Conservation (phyloP, 2,113 vertebrate genomes). For the Gobiocypris rarus region DNA sequence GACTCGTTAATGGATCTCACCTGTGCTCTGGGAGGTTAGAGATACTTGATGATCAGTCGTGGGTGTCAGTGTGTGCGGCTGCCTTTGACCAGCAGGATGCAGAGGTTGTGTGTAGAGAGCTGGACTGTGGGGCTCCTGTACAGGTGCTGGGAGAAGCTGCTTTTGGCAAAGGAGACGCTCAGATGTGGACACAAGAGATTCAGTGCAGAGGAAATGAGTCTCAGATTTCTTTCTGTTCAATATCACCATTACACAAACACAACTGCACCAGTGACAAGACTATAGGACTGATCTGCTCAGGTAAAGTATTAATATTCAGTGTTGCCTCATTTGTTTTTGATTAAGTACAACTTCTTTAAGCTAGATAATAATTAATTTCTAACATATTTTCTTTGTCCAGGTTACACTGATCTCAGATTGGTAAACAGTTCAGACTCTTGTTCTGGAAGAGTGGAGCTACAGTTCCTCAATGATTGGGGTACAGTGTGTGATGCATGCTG, state of each 20-base stretch:
- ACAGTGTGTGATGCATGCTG: no score
- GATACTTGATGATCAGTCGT: background rate
- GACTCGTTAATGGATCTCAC: background rate
- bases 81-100: no score
- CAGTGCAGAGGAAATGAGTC: background rate
- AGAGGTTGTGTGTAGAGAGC: background rate
- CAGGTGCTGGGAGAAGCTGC: background rate
- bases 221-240: background rate
- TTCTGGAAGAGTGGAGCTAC: background rate
- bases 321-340: background rate
- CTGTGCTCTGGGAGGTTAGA: background rate
- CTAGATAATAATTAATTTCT: no score
- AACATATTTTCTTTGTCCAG: background rate
- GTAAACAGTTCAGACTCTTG: background rate
- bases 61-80: background rate
- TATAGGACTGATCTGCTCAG: background rate
- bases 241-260: background rate
- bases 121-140: background rate
- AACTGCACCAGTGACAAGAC: background rate
- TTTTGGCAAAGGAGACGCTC: background rate
- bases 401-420: background rate
- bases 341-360: no score
- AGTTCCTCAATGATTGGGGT: background rate
- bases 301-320: background rate
- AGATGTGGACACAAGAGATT: conserved; percentile 24